These are phyloP conservation scores for Apteryx owenii DNA, from an alignment of 2,113 vertebrate species.

Conservation along the genomic window DNA sequence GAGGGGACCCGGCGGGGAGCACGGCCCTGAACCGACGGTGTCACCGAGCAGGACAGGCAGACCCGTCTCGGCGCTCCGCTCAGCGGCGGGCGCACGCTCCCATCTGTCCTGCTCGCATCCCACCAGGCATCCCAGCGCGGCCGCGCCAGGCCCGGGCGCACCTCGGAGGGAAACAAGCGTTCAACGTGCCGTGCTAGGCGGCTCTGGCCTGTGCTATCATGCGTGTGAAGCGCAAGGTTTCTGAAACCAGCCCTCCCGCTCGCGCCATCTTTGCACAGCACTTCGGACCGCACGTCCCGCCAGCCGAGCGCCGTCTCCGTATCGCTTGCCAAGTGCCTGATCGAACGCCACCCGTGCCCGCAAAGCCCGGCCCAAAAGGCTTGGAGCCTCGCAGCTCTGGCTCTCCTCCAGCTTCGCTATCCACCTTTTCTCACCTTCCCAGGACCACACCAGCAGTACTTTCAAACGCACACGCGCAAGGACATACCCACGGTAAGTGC, in stretches of 20 bases:
- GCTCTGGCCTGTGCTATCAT: not conserved
- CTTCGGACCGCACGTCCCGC: not conserved
- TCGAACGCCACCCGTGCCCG: not conserved
- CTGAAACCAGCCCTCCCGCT: not conserved
- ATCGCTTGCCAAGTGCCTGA: not conserved
- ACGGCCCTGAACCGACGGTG: not conserved
- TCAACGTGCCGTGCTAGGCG: not conserved
- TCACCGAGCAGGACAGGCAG: not conserved
- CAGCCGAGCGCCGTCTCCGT: not conserved
- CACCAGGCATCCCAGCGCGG: accelerated
- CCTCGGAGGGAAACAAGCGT: not conserved
- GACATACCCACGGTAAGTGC: not conserved
- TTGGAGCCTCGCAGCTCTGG: not conserved
- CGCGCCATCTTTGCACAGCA: not conserved
- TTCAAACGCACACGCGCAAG: not conserved
- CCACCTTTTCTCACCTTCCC: not conserved
- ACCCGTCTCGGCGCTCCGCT: not conserved
- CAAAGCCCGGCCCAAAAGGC: not conserved
- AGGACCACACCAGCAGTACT: not conserved
- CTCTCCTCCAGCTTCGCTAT: not conserved
- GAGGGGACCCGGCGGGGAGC: not conserved
- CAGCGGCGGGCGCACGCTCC: not conserved
- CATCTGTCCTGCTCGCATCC: not conserved
- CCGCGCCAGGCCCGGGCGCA: accelerated
- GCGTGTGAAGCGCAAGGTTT: not conserved